Base-by-base conservation (phyloP, 2,797 vertebrate genomes). In the Micromesistius poutassou region DNA sequence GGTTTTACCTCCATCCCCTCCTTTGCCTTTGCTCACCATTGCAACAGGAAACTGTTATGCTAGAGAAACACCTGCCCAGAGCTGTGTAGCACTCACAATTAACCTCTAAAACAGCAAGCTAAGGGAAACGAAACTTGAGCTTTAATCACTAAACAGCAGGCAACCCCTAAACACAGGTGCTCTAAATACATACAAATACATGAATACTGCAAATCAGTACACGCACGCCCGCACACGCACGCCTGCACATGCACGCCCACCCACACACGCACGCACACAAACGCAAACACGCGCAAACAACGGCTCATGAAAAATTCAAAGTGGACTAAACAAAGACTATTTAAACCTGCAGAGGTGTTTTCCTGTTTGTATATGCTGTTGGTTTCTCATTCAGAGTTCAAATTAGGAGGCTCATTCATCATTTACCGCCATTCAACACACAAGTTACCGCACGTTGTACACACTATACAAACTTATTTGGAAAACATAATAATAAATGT, bases 61-160 rank as follows among this genome's bases (percentile, higher is more conserved):
- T 7, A 68, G 62, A 13, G 25, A 28, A 9, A 68, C 72, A 80
- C 74, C 83, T 83, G 86, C 89, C 87, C 80, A 76, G 74, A 87
- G 90, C 88, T 77, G 78, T 12, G 5, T 74, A 80, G 80, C 81
- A 88, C 83, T 82, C n/a, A 76, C 89, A 91, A 91, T 92, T 92
- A 92, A 94, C 91, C 90, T 86, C 86, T 73, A 89, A 84, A 90
- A 85, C 81, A 90, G 89, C 90, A 89, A 85, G 87, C 87, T 90
- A 90, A 91, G 88, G 84, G 40, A 82, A 91, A 92, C 85, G 82
- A 89, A 73, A 86, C 82, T 90, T 87, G 80, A 81, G 84, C 83
- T 85, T 89, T 91, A 91, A 93, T 91, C 91, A 88, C 87, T 86
- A 91, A 89, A 85, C 83, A 86, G 84, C 80, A 70, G 79, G 82